Conservation (phyloP, 2,113 vertebrate genomes). For the Alectura lathami region DNA sequence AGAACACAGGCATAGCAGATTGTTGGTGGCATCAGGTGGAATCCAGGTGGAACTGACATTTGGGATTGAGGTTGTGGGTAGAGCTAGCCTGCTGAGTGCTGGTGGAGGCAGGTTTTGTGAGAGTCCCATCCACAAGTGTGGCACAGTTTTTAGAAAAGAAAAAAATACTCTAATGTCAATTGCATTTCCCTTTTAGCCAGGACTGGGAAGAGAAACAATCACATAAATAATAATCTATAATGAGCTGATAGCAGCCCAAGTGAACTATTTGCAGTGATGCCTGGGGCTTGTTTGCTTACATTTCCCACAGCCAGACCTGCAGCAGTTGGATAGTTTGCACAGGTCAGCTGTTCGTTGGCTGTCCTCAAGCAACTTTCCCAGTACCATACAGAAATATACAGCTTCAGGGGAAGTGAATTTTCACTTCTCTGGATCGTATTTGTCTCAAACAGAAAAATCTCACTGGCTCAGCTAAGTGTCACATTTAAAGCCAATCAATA, state of each 20-base stretch:
- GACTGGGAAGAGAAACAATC: not conserved
- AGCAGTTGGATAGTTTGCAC: not conserved
- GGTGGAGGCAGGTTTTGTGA: not conserved
- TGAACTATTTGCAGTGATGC: not conserved
- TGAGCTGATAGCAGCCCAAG: not conserved
- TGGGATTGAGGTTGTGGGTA: accelerated
- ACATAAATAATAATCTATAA: too few species aligned
- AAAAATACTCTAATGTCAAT: not conserved
- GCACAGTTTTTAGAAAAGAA: not conserved
- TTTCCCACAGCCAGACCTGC: not conserved
- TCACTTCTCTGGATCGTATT: not conserved
- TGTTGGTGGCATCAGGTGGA: not conserved
- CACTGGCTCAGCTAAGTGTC: not conserved
- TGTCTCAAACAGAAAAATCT: not conserved
- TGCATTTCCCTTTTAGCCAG: not conserved
- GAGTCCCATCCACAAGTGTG: not conserved
- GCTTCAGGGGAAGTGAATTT: not conserved
- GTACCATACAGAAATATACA: not conserved
- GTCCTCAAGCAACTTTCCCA: not conserved
- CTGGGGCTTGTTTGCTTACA: not conserved
- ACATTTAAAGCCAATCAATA: not conserved
- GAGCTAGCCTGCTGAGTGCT: not conserved
- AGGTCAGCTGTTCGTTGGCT: not conserved
- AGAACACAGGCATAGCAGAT: not conserved
- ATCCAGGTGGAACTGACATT: not conserved